phyloP scores from a whole-genome alignment of 2,113 vertebrate species.

The Macrotus californicus region DNA sequence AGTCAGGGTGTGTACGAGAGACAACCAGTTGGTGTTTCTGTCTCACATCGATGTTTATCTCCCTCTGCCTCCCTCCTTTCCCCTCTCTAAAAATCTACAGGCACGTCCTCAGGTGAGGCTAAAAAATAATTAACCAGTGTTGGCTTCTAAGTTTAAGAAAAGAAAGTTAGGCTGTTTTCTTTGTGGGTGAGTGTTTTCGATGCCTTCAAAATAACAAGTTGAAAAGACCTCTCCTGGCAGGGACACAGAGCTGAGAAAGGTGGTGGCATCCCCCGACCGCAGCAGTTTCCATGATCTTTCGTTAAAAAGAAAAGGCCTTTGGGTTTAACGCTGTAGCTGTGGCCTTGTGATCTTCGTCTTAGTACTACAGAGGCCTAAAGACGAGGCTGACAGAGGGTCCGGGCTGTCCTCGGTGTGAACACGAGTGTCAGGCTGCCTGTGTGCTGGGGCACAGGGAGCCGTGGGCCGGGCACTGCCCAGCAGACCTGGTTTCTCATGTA shows the following conservation, averaged over 20 bases:
- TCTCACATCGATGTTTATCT: too few species aligned
- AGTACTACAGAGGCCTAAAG: background rate
- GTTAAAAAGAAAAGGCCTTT: background rate
- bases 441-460: too few species aligned
- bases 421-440: background rate
- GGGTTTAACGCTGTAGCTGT: background rate
- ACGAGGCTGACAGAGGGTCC: background rate
- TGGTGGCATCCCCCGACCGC: background rate
- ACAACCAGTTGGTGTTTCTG: too few species aligned
- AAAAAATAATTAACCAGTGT: too few species aligned
- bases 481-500: background rate
- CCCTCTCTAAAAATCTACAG: too few species aligned
- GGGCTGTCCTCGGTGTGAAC: background rate
- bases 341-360: background rate
- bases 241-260: background rate
- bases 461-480: rapidly evolving
- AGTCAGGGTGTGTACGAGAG: too few species aligned
- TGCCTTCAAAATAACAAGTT: background rate
- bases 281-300: background rate
- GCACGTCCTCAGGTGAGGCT: too few species aligned
- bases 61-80: too few species aligned
- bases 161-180: background rate
- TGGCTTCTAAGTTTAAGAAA: too few species aligned
- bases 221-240: background rate
- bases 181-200: conserved; percentile 5